phyloP scores from a whole-genome alignment of 2,888 invertebrate species.

The Heliconius ismenius region DNA sequence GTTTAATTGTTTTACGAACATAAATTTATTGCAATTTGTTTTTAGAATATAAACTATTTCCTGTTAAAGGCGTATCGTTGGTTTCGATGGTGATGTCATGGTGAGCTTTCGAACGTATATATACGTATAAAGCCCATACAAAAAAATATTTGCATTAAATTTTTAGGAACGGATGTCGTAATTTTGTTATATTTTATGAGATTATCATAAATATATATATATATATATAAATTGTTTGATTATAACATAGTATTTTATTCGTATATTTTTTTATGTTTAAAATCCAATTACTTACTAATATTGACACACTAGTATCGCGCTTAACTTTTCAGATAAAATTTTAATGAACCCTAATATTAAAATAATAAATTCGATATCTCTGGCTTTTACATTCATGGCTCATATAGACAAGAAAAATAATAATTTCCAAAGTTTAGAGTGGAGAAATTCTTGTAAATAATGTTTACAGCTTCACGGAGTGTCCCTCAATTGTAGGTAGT shows the following conservation, averaged over 20 bases:
- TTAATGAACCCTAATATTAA: too few relatives aligned
- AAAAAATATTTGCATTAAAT: slow-evolving; percentile 32
- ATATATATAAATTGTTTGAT: neutral
- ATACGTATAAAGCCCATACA: slow-evolving; percentile 46
- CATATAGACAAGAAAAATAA: too few relatives aligned
- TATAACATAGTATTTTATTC: neutral
- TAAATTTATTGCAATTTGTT: slow-evolving; percentile 70
- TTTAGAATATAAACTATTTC: slow-evolving; percentile 77
- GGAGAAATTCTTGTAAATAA: too few relatives aligned
- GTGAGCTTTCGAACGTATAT: slow-evolving; percentile 57
- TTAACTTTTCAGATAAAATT: too few relatives aligned
- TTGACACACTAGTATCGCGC: too few relatives aligned
- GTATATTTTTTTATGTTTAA: too few relatives aligned
- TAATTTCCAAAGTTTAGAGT: too few relatives aligned
- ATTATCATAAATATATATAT: neutral
- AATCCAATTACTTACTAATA: too few relatives aligned
- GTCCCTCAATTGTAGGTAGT: too few relatives aligned
- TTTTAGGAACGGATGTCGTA: slow-evolving; percentile 35
- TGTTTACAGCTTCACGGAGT: too few relatives aligned
- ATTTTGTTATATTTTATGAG: slow-evolving; percentile 23
- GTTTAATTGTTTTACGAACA: slow-evolving; percentile 30
- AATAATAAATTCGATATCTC: too few relatives aligned
- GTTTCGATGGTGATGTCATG: slow-evolving; percentile 73
- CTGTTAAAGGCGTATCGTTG: slow-evolving; percentile 72
- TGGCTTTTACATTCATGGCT: too few relatives aligned